These are phyloP conservation scores for Rynchops niger DNA, from an alignment of 2,113 vertebrate species.

Conservation along the genomic window DNA sequence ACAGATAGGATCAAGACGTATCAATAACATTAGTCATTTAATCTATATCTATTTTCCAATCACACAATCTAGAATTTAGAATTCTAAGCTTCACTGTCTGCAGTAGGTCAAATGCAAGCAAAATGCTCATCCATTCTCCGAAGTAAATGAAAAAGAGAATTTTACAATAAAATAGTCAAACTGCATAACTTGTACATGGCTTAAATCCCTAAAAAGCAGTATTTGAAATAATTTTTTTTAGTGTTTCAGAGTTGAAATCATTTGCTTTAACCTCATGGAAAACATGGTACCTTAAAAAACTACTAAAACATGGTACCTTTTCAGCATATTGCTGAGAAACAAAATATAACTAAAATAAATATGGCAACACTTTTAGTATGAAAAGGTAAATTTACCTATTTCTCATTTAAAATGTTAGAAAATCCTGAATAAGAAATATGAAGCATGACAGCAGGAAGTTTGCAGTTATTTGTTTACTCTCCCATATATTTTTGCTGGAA, in stretches of 20 bases:
- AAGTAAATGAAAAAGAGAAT: background rate
- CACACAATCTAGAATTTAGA: background rate
- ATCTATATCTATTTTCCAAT: background rate
- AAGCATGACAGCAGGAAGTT: background rate
- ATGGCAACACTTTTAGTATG: background rate
- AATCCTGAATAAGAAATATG: background rate
- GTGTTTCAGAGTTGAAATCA: background rate
- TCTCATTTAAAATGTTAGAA: background rate
- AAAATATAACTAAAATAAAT: background rate
- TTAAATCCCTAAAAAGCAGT: background rate
- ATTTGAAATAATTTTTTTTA: background rate
- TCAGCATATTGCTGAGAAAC: background rate
- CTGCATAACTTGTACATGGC: background rate
- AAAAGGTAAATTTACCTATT: background rate
- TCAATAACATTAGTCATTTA: background rate
- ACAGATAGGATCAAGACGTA: background rate
- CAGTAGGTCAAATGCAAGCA: background rate
- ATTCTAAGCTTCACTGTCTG: background rate
- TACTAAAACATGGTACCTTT: background rate
- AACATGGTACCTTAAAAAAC: background rate
- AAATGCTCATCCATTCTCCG: background rate
- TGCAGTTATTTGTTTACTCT: background rate
- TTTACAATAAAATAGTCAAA: background rate
- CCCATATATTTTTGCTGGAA: background rate
- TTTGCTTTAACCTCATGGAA: background rate